A percentile compares a stretch with the other conserved stretches of the same genome.
These are phyloP conservation scores for Montipora cactus DNA, from an alignment of 64 coral and sea anemone genomes.

Conservation along the genomic window DNA sequence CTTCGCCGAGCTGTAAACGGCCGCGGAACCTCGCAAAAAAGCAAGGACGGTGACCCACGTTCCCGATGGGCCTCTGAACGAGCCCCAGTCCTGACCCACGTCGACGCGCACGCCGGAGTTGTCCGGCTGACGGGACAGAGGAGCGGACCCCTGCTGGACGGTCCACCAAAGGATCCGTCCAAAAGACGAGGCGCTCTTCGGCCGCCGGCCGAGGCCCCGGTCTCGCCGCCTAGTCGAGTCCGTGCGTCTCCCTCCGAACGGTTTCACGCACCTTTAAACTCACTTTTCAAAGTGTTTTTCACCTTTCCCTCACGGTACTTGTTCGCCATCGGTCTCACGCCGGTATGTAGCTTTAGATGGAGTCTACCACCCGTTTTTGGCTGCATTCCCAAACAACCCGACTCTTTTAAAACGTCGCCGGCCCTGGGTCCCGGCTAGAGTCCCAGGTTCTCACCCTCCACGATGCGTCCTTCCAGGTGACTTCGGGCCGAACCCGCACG, in stretches of 20 bases:
- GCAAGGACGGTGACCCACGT: neutral
- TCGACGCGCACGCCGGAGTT: too few species aligned
- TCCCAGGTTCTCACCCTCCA: conserved; percentile 71
- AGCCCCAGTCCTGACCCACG: too few species aligned
- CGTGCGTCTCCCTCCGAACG: too few species aligned
- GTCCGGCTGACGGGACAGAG: too few species aligned
- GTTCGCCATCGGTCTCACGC: conserved; percentile 64
- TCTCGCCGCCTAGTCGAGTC: too few species aligned
- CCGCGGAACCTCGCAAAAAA: too few species aligned
- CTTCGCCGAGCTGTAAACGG: conserved; percentile 49
- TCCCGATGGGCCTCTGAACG: too few species aligned
- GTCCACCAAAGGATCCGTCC: too few species aligned
- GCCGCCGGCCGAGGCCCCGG: too few species aligned
- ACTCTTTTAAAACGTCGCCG: conserved; percentile 64
- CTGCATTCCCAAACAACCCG: conserved; percentile 68
- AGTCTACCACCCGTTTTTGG: conserved; percentile 47
- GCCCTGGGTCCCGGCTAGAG: neutral
- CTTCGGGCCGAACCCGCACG: neutral
- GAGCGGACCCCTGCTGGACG: too few species aligned
- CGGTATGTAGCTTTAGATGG: conserved; percentile 62
- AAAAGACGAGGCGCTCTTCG: too few species aligned
- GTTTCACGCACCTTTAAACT: neutral
- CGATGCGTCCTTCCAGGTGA: conserved; percentile 62
- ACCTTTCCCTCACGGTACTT: too few species aligned
- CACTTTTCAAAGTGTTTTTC: neutral